Evolutionary conservation across 2,888 invertebrate species (phyloP).

Genomic region (Yponomeuta cagnagella): DNA sequence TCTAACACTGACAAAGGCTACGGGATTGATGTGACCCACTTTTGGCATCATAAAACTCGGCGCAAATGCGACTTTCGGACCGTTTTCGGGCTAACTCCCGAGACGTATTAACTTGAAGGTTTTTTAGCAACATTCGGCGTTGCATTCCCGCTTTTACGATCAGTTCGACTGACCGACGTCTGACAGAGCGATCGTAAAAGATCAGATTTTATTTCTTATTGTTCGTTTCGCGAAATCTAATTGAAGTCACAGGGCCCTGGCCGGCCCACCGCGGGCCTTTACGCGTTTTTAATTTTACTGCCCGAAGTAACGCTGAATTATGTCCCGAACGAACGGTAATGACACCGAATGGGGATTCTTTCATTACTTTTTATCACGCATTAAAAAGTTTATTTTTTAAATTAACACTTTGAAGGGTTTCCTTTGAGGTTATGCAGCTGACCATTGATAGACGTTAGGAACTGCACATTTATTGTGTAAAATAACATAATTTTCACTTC

Average conservation of each 20-base stretch:
- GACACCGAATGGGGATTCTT: slow-evolving; percentile 47
- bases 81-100: slow-evolving; percentile 11
- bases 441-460: too few species aligned
- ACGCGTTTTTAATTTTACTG: slow-evolving; percentile 70
- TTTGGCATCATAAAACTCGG: slow-evolving; percentile 54
- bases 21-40: slow-evolving; percentile 51
- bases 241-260: slow-evolving; percentile 57
- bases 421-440: too few species aligned
- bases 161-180: slow-evolving; percentile 58
- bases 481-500: too few species aligned
- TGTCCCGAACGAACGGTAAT: slow-evolving; percentile 48
- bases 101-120: slow-evolving; percentile 37
- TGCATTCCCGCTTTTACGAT: slow-evolving; percentile 46
- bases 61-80: slow-evolving; percentile 43
- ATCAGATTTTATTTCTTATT: slow-evolving; percentile 73
- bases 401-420: background rate
- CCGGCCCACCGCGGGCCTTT: slow-evolving; percentile 51
- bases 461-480: too few species aligned
- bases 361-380: slow-evolving; percentile 62
- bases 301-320: slow-evolving; percentile 53
- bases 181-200: slow-evolving; percentile 68
- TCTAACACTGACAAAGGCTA: background rate
- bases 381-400: slow-evolving; percentile 32
- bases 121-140: slow-evolving; percentile 45
- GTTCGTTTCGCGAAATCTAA: slow-evolving; percentile 74